Evolutionary conservation across 2,113 vertebrate genomes (phyloP), one percentile per base, ranked within the genome.

Genomic region (Hepsetus odoe): DNA sequence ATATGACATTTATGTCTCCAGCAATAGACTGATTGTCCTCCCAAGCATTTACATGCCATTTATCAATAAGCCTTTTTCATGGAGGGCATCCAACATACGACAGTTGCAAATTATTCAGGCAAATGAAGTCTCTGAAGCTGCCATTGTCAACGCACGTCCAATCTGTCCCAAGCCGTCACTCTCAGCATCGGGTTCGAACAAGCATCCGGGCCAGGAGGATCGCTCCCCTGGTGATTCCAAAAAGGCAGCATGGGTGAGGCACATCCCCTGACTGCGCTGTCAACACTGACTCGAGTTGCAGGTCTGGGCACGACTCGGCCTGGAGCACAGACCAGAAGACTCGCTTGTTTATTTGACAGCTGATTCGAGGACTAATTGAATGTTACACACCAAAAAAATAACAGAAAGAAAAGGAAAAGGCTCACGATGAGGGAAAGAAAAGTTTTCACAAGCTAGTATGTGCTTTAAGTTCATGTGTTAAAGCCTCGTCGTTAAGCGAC

Each of bases 241-340:
- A 42, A 35, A n/a, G 1, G 1, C 49, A n/a, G 49, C 49, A n/a
- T 7, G n/a, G 49, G 18, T 8, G 22, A 12, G 10, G 55, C 24
- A 22, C 2, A n/a, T 14, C 18, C 62, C 35, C 13, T 18, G 22
- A 79, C 11, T 32, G 24, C 67, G 42, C 49, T 55, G 53, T 67
- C 55, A 33, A 28, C 5, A 62, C 55, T 38, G 58, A 53, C 62
- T 75, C 62, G 53, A 59, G 35, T 5, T 18, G 12, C 79, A 14
- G 4, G 79, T 51, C 56, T 32, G 72, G 44, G 24, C 72, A 76
- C 20, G 72, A 70, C 56, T 68, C 55, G 9, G 26, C 72, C 79
- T 64, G 1, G 53, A 62, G 53, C 42, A 1, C 42, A 62, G 40
- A 51, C 33, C 55, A 16, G 40, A 75, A 61, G 24, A 49, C 49